Percentiles rank a stretch among this genome's conserved stretches.
Conservation (phyloP, 35 echinoderm and acorn worm species). For the Apostichopus parvimensis region DNA sequence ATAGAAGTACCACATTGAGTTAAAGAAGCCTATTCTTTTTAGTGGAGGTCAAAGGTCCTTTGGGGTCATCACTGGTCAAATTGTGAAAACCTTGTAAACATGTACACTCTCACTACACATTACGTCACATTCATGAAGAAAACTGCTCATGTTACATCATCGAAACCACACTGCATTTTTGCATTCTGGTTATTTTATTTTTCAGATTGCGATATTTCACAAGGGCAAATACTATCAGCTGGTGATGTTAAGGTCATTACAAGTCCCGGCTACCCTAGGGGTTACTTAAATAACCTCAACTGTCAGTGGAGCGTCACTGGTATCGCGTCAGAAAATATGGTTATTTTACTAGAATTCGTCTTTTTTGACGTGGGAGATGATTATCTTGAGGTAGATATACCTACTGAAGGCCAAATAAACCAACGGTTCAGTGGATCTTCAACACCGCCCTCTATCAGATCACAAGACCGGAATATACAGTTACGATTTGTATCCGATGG, state of each 20-base stretch:
- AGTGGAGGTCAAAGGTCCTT: too few species aligned
- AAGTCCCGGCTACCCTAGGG: slow-evolving; percentile 33
- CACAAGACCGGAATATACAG: background rate
- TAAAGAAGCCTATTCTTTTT: too few species aligned
- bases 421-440: background rate
- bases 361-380: slow-evolving; percentile 32
- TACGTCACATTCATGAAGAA: too few species aligned
- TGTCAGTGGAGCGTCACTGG: background rate
- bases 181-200: too few species aligned
- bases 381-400: background rate
- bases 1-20: too few species aligned
- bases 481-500: background rate
- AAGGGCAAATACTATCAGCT: background rate
- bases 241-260: background rate
- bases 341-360: slow-evolving; percentile 12
- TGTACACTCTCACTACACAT: too few species aligned
- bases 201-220: background rate
- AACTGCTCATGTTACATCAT: too few species aligned
- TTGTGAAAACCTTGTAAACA: too few species aligned
- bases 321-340: background rate
- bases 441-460: slow-evolving; percentile 5
- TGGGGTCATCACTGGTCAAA: too few species aligned
- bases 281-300: slow-evolving; percentile 17
- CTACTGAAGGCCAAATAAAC: background rate
- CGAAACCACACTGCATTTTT: too few species aligned